phyloP scores from a whole-genome alignment of 2,888 invertebrate genomes.

The Dromius quadrimaculatus region DNA sequence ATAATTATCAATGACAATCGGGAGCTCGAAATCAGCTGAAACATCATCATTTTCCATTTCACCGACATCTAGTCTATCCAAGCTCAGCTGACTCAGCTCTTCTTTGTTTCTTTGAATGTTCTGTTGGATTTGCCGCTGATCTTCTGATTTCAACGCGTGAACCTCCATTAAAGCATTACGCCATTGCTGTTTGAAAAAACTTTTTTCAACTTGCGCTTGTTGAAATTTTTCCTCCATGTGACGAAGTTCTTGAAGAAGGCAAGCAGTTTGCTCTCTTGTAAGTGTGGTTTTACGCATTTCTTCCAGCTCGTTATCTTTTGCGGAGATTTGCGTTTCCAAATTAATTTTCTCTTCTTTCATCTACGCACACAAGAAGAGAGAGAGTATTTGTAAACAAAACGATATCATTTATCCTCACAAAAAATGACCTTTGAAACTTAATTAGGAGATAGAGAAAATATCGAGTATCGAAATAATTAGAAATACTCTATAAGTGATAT shows the following conservation, averaged over 20 bases:
- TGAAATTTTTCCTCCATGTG: slow-evolving; percentile 75
- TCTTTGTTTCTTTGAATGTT: slow-evolving; percentile 68
- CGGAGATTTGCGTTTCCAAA: slow-evolving; percentile 55
- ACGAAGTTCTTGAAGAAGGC: slow-evolving; percentile 76
- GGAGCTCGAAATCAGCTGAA: too few relatives aligned
- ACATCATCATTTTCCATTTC: slow-evolving; percentile 53
- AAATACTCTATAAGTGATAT: too few relatives aligned
- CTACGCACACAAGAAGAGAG: too few relatives aligned
- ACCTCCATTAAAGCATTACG: slow-evolving; percentile 76
- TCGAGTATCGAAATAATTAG: too few relatives aligned
- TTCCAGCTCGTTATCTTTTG: slow-evolving; percentile 63
- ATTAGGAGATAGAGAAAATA: too few relatives aligned
- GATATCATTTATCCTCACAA: too few relatives aligned
- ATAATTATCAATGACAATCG: too few relatives aligned
- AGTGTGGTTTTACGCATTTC: slow-evolving; percentile 70
- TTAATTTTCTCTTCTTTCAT: slow-evolving; percentile 13
- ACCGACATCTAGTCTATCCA: slow-evolving; percentile 52
- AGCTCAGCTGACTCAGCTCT: slow-evolving; percentile 60
- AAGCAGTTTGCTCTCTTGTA: slow-evolving; percentile 76
- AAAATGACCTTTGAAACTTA: too few relatives aligned
- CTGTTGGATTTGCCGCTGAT: slow-evolving; percentile 69
- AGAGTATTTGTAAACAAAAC: too few relatives aligned
- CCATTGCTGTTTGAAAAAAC: slow-evolving; percentile 84
- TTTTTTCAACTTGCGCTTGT: slow-evolving; percentile 75
- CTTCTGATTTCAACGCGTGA: slow-evolving; percentile 72